Percentiles rank a stretch among this genome's conserved stretches.
phyloP scores from a whole-genome alignment of 2,113 vertebrate species.

The Corythornis vintsioides region DNA sequence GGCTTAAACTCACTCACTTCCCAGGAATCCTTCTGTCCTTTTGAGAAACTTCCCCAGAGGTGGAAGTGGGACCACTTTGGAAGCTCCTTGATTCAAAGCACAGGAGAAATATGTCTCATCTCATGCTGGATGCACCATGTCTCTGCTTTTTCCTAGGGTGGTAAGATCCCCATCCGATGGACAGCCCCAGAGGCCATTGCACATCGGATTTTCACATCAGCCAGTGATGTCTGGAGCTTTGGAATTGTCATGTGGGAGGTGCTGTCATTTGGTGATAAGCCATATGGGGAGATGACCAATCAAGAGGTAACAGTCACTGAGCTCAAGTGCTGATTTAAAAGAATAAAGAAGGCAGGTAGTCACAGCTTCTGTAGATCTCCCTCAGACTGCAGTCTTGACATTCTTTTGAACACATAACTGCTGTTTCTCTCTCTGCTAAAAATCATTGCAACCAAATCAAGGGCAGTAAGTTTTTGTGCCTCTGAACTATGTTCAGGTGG shows the following conservation, averaged over 20 bases:
- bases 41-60: not conserved
- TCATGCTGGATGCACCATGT: not conserved
- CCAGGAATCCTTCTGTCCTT: not conserved
- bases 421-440: not conserved
- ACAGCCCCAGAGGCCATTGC: slow-evolving; percentile 83
- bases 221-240: slow-evolving; percentile 84
- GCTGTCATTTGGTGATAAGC: slow-evolving; percentile 82
- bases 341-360: not conserved
- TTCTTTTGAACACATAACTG: not conserved
- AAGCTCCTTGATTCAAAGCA: not conserved
- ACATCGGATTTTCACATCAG: slow-evolving; percentile 79
- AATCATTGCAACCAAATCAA: not conserved
- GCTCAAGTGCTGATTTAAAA: not conserved
- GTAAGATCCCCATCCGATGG: slow-evolving; percentile 83
- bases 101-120: not conserved
- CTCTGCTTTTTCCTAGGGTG: slow-evolving; percentile 68
- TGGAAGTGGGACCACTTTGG: not conserved
- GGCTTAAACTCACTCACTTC: not conserved
- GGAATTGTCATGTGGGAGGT: slow-evolving; percentile 85
- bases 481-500: not conserved
- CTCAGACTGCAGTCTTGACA: not conserved
- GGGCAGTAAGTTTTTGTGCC: not conserved
- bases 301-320: slow-evolving; percentile 76
- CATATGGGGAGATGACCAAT: slow-evolving; percentile 82
- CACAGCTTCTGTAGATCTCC: not conserved